Percentiles rank a stretch among this genome's conserved stretches.
Conservation (phyloP, 2,888 invertebrate species). For the Podabrus alpinus region DNA sequence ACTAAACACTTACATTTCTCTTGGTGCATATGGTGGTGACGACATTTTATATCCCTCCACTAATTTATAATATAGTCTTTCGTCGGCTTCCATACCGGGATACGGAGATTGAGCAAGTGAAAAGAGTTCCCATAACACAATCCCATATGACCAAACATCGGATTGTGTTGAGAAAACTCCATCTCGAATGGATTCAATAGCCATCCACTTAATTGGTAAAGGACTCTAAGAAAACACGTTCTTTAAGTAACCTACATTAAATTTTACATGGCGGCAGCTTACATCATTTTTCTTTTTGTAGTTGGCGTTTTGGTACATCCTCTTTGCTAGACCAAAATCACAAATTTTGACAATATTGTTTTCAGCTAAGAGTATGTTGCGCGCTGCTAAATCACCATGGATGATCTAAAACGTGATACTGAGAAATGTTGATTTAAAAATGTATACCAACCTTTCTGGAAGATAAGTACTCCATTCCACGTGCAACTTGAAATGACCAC, state of each 20-base stretch:
- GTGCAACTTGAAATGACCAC: slow-evolving; percentile 93
- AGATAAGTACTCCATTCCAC: slow-evolving; percentile 95
- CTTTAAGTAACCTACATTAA: too few species aligned
- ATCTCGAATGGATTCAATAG: slow-evolving; percentile 90
- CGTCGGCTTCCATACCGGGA: slow-evolving; percentile 78
- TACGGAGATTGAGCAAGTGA: slow-evolving; percentile 85
- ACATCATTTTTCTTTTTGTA: slow-evolving; percentile 88
- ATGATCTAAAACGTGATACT: slow-evolving; percentile 62
- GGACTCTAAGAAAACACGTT: slow-evolving; percentile 60
- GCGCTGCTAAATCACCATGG: slow-evolving; percentile 87
- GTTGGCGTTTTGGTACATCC: slow-evolving; percentile 86
- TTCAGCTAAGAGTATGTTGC: slow-evolving; percentile 91
- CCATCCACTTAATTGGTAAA: slow-evolving; percentile 96
- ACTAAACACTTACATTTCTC: slow-evolving; percentile 66
- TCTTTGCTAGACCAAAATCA: slow-evolving; percentile 93
- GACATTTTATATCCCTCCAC: slow-evolving; percentile 87
- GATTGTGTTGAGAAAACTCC: slow-evolving; percentile 91
- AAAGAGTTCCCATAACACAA: slow-evolving; percentile 89
- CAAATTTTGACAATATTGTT: slow-evolving; percentile 94
- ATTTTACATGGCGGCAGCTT: slow-evolving; percentile 38
- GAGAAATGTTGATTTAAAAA: neutral
- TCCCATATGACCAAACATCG: slow-evolving; percentile 93
- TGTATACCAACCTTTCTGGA: slow-evolving; percentile 72
- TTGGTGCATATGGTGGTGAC: slow-evolving; percentile 81
- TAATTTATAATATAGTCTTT: slow-evolving; percentile 72